Base-by-base conservation (phyloP, 2,797 vertebrate genomes). In the Melanotaenia trifasciata region DNA sequence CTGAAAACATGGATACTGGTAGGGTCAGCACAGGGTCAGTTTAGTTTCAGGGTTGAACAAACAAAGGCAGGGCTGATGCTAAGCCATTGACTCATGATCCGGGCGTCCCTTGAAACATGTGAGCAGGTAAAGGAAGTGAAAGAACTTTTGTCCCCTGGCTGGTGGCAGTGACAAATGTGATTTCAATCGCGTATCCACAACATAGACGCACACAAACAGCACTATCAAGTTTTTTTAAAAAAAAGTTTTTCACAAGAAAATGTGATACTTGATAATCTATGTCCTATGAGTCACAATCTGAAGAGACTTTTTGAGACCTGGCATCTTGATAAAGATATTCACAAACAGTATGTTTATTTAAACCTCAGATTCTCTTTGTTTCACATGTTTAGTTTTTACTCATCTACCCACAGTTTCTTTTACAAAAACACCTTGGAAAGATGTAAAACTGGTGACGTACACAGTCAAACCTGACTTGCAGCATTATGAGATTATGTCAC, bases 41-140 rank as follows among this genome's bases (percentile, higher is more conserved):
- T 79, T 33, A 63, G 74, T 84, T 87, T 79, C 59, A 72, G 20
- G 58, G 2, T 40, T 40, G 30, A 33, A 76, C 79, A 88, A 91
- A 92, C 80, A 90, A 83, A 57, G 88, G 86, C 72, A 74, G 76
- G 81, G 78, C 77, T 14, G 58, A 84, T 69, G 57, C 56, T 35
- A 1, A 78, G 65, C 32, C 78, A 78, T 71, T 90, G 88, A 92
- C 71, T 91, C 88, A 90, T 38, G n/a, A 40, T 47, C 35, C 38
- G 35, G 51, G 51, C 69, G 53, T 74, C 64, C 61, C 11, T 32
- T 5, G 0, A 58, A 58, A 67, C 32, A 66, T 26, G 32, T 20
- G 22, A 59, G 20, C 62, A 71, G 60, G 74, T 72, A 72, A 3
- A 60, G 33, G 38, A 53, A 36, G 28, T 51, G 47, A 35, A 56